A percentile compares a stretch with the other conserved stretches of the same genome.
phyloP scores from a whole-genome alignment of 2,797 vertebrate species.

The Lates japonicus region DNA sequence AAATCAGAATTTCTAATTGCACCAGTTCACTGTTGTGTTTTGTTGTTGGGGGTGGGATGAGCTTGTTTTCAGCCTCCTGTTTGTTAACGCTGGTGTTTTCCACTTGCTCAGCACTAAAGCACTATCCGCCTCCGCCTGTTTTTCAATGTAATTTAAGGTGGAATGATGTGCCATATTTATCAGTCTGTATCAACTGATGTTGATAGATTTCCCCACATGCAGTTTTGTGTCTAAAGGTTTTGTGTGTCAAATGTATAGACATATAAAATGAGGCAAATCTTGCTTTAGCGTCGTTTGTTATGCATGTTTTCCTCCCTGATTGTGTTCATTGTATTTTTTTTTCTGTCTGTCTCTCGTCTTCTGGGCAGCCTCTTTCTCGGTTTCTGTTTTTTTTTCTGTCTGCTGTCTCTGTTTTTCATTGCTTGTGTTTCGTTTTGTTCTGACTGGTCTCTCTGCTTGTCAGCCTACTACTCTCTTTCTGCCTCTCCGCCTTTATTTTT shows the following conservation, averaged over 20 bases:
- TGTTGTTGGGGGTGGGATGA: conserved; percentile 12
- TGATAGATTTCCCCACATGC: conserved; percentile 15
- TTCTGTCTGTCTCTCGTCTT: background rate
- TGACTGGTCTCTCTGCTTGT: conserved; percentile 23
- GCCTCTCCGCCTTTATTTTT: background rate
- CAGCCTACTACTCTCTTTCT: conserved; percentile 20
- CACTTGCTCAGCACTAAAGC: conserved; percentile 41
- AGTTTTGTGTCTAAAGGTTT: background rate
- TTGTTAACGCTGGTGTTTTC: conserved; percentile 38
- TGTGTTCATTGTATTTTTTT: background rate
- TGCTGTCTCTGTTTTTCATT: conserved; percentile 18
- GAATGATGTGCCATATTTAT: background rate
- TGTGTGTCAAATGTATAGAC: background rate
- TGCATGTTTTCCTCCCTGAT: background rate
- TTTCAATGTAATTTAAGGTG: conserved; percentile 21
- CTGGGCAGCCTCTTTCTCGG: conserved; percentile 1
- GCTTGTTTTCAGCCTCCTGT: conserved; percentile 17
- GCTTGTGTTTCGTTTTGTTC: conserved; percentile 34
- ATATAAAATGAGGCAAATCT: background rate
- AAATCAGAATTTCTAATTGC: no score
- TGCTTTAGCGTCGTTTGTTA: background rate
- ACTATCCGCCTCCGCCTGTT: conserved; percentile 46
- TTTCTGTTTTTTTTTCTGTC: background rate
- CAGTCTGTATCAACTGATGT: background rate
- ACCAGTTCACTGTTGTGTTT: conserved; percentile 2